These are phyloP conservation scores for Antennarius maculatus DNA, from an alignment of 2,797 vertebrate genomes.

Conservation along the genomic window DNA sequence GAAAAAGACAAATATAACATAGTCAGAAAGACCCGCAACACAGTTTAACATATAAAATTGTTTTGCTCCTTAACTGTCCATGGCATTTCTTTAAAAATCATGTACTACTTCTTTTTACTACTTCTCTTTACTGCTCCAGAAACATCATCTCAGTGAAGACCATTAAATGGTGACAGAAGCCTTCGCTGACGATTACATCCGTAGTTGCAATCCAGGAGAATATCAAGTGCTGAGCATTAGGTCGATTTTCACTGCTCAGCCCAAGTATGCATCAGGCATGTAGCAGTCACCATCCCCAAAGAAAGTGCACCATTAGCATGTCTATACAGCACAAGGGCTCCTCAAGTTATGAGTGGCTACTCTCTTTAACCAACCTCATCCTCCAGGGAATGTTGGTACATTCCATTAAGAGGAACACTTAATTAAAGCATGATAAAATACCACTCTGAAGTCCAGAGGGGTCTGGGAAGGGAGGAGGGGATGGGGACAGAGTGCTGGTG, in stretches of 20 bases:
- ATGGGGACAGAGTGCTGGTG: neutral
- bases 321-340: slow-evolving; percentile 58
- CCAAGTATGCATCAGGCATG: slow-evolving; percentile 26
- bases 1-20: too few relatives aligned
- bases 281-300: slow-evolving; percentile 26
- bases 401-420: slow-evolving; percentile 78
- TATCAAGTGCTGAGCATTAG: slow-evolving; percentile 24
- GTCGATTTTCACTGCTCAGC: slow-evolving; percentile 40
- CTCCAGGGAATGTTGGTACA: slow-evolving; percentile 72
- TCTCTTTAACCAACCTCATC: slow-evolving; percentile 59
- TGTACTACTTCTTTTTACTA: too few relatives aligned
- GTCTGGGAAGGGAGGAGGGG: slow-evolving; percentile 33
- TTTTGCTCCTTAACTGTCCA: too few relatives aligned
- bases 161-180: slow-evolving; percentile 12
- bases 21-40: too few relatives aligned
- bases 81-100: too few relatives aligned
- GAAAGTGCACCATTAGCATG: slow-evolving; percentile 66
- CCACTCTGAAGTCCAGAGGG: slow-evolving; percentile 67
- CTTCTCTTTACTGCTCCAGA: neutral
- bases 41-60: too few relatives aligned
- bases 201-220: slow-evolving; percentile 5
- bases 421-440: slow-evolving; percentile 80
- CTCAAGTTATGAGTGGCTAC: slow-evolving; percentile 77
- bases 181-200: neutral
- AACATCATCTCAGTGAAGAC: slow-evolving; percentile 2